Evolutionary conservation across 2,797 vertebrate genomes (phyloP).

Genomic region (Hyperoplus lanceolatus): DNA sequence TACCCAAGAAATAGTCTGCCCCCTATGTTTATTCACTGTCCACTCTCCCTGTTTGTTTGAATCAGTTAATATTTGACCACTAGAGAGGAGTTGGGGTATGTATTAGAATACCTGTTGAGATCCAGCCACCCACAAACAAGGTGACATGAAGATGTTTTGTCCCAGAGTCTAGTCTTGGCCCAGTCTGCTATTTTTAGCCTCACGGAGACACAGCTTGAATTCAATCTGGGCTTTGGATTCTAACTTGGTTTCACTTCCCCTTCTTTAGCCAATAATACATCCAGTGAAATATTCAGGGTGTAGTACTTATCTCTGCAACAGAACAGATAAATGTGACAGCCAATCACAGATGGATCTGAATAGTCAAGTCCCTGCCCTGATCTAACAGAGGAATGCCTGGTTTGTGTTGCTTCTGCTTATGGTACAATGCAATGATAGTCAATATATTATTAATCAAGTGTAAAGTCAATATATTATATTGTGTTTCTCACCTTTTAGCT

Average conservation of each 20-base stretch:
- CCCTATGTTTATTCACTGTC: slow-evolving; percentile 19
- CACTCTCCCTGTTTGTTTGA: slow-evolving; percentile 38
- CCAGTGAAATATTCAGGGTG: not conserved
- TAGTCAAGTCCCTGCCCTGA: not conserved
- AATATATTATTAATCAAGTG: no score
- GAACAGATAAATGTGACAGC: no score
- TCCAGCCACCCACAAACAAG: slow-evolving; percentile 48
- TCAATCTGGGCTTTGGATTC: slow-evolving; percentile 9
- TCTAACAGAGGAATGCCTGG: not conserved
- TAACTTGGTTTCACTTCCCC: slow-evolving; percentile 16
- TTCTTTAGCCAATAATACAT: not conserved
- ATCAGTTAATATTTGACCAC: slow-evolving; percentile 42
- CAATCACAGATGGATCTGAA: no score
- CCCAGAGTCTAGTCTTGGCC: slow-evolving; percentile 17
- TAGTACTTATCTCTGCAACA: no score
- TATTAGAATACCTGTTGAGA: slow-evolving; percentile 54
- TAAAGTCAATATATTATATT: no score
- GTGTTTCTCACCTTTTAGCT: no score
- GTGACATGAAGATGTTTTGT: slow-evolving; percentile 53
- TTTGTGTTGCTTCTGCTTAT: not conserved
- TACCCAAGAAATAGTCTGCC: slow-evolving; percentile 5
- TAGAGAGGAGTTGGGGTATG: slow-evolving; percentile 36
- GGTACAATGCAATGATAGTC: not conserved
- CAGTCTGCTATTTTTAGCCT: slow-evolving; percentile 44
- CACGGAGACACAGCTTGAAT: slow-evolving; percentile 3